These are phyloP conservation scores for Trachythela sp. DNA, from an alignment of 64 coral and sea anemone species.

Conservation along the genomic window DNA sequence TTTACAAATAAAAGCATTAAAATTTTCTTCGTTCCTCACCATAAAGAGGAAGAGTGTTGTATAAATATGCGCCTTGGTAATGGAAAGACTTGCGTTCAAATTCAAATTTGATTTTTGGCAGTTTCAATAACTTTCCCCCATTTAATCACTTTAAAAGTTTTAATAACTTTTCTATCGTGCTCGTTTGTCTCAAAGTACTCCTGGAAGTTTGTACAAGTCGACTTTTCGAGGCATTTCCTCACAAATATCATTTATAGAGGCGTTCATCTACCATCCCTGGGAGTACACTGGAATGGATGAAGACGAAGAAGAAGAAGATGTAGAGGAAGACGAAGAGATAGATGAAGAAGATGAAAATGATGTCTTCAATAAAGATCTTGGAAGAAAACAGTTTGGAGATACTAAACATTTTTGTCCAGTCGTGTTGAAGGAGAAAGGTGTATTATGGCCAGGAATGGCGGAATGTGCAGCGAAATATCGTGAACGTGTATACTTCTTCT, in stretches of 20 bases:
- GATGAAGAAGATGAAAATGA: conserved; percentile 69
- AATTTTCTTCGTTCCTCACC: too few species aligned
- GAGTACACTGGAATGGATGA: conserved; percentile 98
- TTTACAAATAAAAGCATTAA: too few species aligned
- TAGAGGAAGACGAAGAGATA: conserved; percentile 84
- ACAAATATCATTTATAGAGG: conserved; percentile 46
- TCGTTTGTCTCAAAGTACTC: too few species aligned
- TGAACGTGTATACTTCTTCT: conserved; percentile 84
- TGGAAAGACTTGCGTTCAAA: too few species aligned
- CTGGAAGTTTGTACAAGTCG: too few species aligned
- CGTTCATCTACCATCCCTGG: conserved; percentile 84
- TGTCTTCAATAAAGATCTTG: conserved; percentile 63
- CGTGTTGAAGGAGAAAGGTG: conserved; percentile 80
- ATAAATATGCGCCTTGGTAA: too few species aligned
- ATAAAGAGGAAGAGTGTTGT: too few species aligned
- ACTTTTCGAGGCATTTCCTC: too few species aligned
- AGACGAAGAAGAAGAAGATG: conserved; percentile 94
- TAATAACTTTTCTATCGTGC: too few species aligned
- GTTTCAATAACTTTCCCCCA: too few species aligned
- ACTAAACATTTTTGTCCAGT: conserved; percentile 92
- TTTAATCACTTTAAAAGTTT: too few species aligned
- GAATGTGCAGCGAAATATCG: conserved; percentile 89
- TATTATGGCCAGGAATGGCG: conserved; percentile 70
- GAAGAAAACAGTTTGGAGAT: conserved; percentile 80
- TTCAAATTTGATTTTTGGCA: too few species aligned